These are phyloP conservation scores for Pyrrhura leucotis DNA, from an alignment of 2,797 vertebrate genomes.

Conservation along the genomic window DNA sequence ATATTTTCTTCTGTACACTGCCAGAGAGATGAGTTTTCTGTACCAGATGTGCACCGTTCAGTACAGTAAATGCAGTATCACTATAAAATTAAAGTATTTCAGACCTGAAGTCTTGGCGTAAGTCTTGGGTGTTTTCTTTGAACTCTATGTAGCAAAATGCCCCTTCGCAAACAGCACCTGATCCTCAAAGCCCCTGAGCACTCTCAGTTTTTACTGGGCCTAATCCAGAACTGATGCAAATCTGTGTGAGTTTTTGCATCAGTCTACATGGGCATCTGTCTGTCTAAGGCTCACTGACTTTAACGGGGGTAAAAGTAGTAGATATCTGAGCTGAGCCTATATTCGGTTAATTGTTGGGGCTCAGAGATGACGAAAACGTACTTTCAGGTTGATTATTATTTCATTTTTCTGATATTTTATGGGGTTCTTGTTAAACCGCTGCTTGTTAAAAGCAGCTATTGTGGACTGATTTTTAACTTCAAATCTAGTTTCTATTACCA, in stretches of 20 bases:
- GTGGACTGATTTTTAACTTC: neutral
- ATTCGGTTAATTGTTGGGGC: neutral
- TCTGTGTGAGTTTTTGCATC: neutral
- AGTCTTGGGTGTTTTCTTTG: neutral
- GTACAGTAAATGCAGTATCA: neutral
- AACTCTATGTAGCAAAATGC: neutral
- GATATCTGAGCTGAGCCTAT: neutral
- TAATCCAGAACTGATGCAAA: neutral
- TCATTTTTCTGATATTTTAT: neutral
- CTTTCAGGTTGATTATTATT: neutral
- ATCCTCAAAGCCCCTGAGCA: neutral
- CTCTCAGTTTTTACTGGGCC: neutral
- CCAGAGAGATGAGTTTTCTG: neutral
- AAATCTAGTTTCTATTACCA: slow-evolving; percentile 1
- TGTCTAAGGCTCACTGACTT: neutral
- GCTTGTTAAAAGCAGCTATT: neutral
- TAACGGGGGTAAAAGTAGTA: neutral
- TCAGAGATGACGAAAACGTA: neutral
- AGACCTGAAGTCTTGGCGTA: neutral
- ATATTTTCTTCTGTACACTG: neutral
- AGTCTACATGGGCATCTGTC: neutral
- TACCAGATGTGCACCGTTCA: neutral
- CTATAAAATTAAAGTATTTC: neutral
- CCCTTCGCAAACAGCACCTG: neutral
- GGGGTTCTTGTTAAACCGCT: neutral